Base-by-base conservation (phyloP, 2,797 vertebrate species). In the Pristis pectinata region DNA sequence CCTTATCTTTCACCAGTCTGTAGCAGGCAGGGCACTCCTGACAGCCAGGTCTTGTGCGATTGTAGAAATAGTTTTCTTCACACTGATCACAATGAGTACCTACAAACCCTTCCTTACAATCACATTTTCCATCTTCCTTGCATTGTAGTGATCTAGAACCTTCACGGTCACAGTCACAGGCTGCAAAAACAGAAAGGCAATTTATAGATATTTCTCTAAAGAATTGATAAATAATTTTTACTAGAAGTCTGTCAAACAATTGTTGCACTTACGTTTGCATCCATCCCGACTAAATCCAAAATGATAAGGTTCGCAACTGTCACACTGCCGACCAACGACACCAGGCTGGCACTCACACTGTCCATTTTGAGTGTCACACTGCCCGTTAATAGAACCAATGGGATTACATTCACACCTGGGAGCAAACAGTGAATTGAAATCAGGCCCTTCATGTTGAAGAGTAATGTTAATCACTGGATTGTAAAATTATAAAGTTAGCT, bases 1-100 rank as follows among this genome's bases (percentile, higher is more conserved):
- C 99, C 98, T 99, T 99, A 95, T 99, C 98, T 94, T 98, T 98
- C 83, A 99, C 98, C 72, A 99, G 96, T 59, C 98, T 96, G 96
- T 99, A 99, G 95, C 99, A 99, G 89, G 98, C 98, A 0, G 99
- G 99, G 85, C 99, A 99, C 95, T 99, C 98, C 96, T 99, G 98
- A 96, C 99, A 99, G 93, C 98, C 98, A 0, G 98, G 98, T 49
- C 97, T 97, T 0, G 99, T 98, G 94, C 98, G 98, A 96, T 99
- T 99, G 97, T 99, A 99, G 97, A 99, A 99, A 95, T 99, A 99
- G 95, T 99, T 99, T 96, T 99, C 99, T 95, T 99, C 98, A 1
- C 99, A 99, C 96, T 99, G 99, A 96, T 99, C 98, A 0, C 99
- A 99, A 61, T 98, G 98, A 82, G 93, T 96, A 0, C 99, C 99